These are phyloP conservation scores for Hypena proboscidalis DNA, from an alignment of 2,888 invertebrate species.

Conservation along the genomic window DNA sequence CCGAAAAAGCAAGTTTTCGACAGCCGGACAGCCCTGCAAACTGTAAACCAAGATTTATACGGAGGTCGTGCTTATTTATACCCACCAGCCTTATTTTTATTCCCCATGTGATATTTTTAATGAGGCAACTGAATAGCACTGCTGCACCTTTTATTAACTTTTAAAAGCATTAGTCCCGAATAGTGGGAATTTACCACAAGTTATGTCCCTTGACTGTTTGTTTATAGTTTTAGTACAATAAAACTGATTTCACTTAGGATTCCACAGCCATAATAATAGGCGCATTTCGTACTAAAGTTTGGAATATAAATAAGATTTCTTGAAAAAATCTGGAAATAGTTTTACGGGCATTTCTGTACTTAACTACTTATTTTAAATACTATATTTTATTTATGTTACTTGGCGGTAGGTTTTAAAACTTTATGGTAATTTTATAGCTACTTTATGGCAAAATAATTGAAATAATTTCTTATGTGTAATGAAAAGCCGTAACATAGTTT, in stretches of 20 bases:
- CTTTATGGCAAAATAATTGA: slow-evolving; percentile 2
- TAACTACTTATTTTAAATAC: background rate
- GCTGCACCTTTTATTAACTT: slow-evolving; percentile 77
- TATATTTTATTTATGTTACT: background rate
- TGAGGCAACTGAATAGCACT: slow-evolving; percentile 76
- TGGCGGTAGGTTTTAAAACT: background rate
- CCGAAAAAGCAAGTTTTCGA: slow-evolving; percentile 42
- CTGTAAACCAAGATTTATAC: slow-evolving; percentile 80
- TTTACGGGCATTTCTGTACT: slow-evolving; percentile 10
- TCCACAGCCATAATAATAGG: slow-evolving; percentile 23
- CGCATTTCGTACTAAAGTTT: slow-evolving; percentile 25
- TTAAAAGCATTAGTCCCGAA: slow-evolving; percentile 69
- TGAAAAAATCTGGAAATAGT: slow-evolving; percentile 19
- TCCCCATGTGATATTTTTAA: slow-evolving; percentile 83
- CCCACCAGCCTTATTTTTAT: slow-evolving; percentile 77
- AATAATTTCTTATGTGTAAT: background rate
- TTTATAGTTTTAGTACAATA: slow-evolving; percentile 45
- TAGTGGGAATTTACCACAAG: slow-evolving; percentile 53
- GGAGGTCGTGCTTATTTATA: slow-evolving; percentile 78
- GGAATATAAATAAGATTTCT: slow-evolving; percentile 11
- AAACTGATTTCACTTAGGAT: slow-evolving; percentile 40
- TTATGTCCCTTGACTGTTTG: slow-evolving; percentile 47
- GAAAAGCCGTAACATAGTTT: too few species aligned
- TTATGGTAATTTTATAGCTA: slow-evolving; percentile 3
- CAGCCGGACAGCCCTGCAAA: slow-evolving; percentile 73